Evolutionary conservation across 1,140 invertebrate genomes (phyloP), one percentile per base, ranked within the genome.

Genomic region (Epicauta chinensis): DNA sequence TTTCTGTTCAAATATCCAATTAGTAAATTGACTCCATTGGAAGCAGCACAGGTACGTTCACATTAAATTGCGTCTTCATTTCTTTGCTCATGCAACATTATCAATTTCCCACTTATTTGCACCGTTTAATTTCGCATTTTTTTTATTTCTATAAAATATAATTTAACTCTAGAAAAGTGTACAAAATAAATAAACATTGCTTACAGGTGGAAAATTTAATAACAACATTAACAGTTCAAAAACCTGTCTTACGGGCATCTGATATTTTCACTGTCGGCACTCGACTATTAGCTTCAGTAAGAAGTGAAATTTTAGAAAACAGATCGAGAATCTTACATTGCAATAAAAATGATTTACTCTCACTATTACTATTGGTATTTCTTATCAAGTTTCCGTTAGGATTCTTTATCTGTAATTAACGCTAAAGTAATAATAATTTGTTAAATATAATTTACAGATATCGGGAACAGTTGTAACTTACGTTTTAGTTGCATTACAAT

Each of bases 401-500:
- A 23, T 23, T 23, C 23, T 2, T 23, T 23, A 23, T 23, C 23
- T 23, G 23, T 23, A 23, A n/a, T n/a, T n/a, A n/a, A n/a, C n/a
- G n/a, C 23, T 23, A 23, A 5, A 23, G 7, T 23, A 23, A 23
- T 23, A 23, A 23, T 23, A 7, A 23, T n/a, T 34, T 9, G 3
- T 34, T 34, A 9, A 34, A 34, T 30, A 30, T 30, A 30, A 30
- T 30, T 64, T 57, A 11, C 42, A 66, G 64, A 64, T 66, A 40
- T 57, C 60, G 42, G 60, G 62, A 9, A 64, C 62, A 0, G 60
- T 66, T 5, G 60, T 66, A 2, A 62, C 64, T 7, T 66, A 66
- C 40, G 62, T 66, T 1, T 44, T 66, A 45, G 64, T 66, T 16
- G 64, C 64, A 7, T 31, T 66, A 9, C 64, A 66, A 44, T 66